phyloP scores from a whole-genome alignment of 2,888 invertebrate species.

The Celastrina argiolus region DNA sequence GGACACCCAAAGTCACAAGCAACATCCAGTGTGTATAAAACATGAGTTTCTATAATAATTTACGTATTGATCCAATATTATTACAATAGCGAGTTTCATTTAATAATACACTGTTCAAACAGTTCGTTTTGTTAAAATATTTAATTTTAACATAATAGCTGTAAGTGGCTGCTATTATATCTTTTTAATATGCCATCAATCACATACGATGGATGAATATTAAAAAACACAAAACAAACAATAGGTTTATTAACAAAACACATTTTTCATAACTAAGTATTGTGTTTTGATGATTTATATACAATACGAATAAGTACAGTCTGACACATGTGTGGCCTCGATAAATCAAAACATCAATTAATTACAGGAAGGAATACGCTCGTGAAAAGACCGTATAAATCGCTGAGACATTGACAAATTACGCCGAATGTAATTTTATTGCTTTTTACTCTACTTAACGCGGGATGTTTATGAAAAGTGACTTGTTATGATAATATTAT shows the following conservation, averaged over 20 bases:
- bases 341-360: conserved; percentile 25
- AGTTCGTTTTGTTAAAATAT: not conserved
- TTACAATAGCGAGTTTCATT: too few relatives aligned
- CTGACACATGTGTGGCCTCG: conserved; percentile 6
- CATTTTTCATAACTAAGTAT: conserved; percentile 25
- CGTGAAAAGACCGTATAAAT: conserved; percentile 25
- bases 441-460: conserved; percentile 16
- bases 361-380: conserved; percentile 23
- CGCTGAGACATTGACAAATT: conserved; percentile 24
- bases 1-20: too few relatives aligned
- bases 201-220: not conserved
- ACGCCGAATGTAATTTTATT: conserved; percentile 24
- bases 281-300: conserved; percentile 24
- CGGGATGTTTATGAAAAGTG: not conserved
- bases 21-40: too few relatives aligned
- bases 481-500: too few relatives aligned
- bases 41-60: too few relatives aligned
- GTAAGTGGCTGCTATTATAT: not conserved
- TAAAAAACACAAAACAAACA: conserved; percentile 8
- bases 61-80: too few relatives aligned
- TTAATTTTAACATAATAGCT: not conserved
- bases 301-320: conserved; percentile 25
- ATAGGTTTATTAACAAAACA: conserved; percentile 16
- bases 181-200: too few relatives aligned
- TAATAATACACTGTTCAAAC: not conserved